phyloP scores from a whole-genome alignment of 2,113 vertebrate genomes.

The Lasiurus borealis region DNA sequence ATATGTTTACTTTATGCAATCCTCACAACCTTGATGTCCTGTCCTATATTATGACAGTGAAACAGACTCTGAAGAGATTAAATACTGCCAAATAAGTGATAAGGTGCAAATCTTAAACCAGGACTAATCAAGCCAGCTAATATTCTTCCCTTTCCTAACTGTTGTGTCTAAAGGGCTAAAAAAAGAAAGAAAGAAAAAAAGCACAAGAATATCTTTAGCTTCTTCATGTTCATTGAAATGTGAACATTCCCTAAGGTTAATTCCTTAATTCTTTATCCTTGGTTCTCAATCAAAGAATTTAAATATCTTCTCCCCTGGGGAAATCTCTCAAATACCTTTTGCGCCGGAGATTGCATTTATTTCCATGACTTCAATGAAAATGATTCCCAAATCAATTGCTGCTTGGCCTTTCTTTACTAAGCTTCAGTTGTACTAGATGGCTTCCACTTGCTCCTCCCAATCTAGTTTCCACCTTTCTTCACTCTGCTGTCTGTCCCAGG shows the following conservation, averaged over 20 bases:
- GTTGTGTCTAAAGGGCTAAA: background rate
- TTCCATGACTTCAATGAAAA: background rate
- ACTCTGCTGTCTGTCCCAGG: background rate
- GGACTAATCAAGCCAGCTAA: background rate
- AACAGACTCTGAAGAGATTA: constrained; percentile 29
- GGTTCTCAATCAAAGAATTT: background rate
- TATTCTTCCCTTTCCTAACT: constrained; percentile 30
- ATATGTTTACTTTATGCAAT: background rate
- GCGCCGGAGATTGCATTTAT: background rate
- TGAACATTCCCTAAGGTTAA: constrained; percentile 33
- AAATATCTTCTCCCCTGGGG: background rate
- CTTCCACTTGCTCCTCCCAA: background rate
- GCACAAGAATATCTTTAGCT: background rate
- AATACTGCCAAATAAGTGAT: background rate
- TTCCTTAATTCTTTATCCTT: background rate
- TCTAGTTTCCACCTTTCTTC: background rate
- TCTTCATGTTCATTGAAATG: background rate
- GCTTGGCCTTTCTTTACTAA: background rate
- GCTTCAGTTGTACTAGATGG: background rate
- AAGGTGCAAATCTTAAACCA: constrained; percentile 1
- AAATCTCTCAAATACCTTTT: background rate
- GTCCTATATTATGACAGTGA: background rate
- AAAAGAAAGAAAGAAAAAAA: background rate
- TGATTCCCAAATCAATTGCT: background rate
- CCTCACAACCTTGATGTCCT: background rate